Base-by-base conservation (phyloP, 2,888 invertebrate species). In the Drosophila heteroneura region DNA sequence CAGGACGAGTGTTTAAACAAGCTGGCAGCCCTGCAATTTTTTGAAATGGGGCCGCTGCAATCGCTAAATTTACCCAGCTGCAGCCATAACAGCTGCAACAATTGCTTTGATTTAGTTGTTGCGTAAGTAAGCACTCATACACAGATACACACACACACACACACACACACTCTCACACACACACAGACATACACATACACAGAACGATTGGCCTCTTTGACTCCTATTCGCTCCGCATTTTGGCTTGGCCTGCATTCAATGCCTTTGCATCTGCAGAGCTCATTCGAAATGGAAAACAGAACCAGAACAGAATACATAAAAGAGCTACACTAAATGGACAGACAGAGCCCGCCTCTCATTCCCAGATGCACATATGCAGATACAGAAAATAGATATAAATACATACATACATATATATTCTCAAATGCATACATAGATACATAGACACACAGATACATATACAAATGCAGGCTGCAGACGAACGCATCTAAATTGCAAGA, bases 401-500 rank as follows among this genome's bases (percentile, higher is more conserved):
- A 28, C 10, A 52, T 37, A 28, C 33, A 14, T 26, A 39, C 12
- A 63, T 33, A 47, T 58, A 44, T n/a, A 41, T 41, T 41, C 39
- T 41, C 30, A 33, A 33, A 33, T 33, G 33, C 33, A 12, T 30
- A 47, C 53, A 59, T 63, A 60, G 28, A 78, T 33, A 51, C 51
- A 58, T 65, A 60, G 28, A 74, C 12, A n/a, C n/a, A 61, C 61
- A 71, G 37, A 71, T 64, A 64, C 57, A 79, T 14, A 68, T 49
- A 68, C 73, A 70, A 60, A 58, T 35, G 51, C 62, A 30, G 44
- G 47, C 60, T 57, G 53, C 39, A 68, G 61, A 75, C 53, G 62
- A 76, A 74, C 76, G 81, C 83, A 82, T 83, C 74, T 81, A 78
- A 85, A 87, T 80, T 84, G 83, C 85, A 83, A 71, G 87, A 76